Percentiles rank a stretch among this genome's conserved stretches.
Evolutionary conservation across 2,113 vertebrate genomes (phyloP).

Genomic region (Alligator mississippiensis): DNA sequence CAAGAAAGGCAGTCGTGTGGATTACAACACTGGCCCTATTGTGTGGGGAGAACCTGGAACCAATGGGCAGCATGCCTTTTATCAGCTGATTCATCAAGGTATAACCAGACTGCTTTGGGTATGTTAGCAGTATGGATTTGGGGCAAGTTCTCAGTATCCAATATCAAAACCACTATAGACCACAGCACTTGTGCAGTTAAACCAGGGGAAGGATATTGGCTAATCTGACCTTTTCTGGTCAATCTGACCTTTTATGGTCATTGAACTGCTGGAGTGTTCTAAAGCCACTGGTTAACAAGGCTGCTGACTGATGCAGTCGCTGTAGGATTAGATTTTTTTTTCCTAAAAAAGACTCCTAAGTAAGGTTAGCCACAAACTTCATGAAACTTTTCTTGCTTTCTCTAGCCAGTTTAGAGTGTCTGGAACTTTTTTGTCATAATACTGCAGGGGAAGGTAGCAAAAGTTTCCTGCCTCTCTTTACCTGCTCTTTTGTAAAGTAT

Average conservation of each 20-base stretch:
- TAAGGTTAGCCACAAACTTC: neutral
- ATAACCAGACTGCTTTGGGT: neutral
- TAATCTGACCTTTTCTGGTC: neutral
- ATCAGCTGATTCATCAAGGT: slow-evolving; percentile 99
- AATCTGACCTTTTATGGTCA: no score
- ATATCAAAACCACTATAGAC: neutral
- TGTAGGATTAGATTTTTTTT: neutral
- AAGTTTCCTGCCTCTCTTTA: neutral
- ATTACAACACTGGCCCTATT: slow-evolving; percentile 93
- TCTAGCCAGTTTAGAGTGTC: neutral
- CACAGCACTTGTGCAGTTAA: neutral
- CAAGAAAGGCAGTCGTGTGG: slow-evolving; percentile 85
- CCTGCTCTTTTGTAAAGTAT: neutral
- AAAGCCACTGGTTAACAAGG: neutral
- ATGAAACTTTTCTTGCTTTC: neutral
- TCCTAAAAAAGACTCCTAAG: neutral
- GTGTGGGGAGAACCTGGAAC: slow-evolving; percentile 98
- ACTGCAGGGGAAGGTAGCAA: neutral
- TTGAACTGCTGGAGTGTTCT: accelerated
- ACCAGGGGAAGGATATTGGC: neutral
- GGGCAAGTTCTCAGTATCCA: neutral
- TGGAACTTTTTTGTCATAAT: neutral
- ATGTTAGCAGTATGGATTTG: neutral
- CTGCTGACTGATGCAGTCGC: neutral
- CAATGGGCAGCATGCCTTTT: slow-evolving; percentile 97